Conservation (phyloP, 2,113 vertebrate genomes). For the Serilophus lunatus region DNA sequence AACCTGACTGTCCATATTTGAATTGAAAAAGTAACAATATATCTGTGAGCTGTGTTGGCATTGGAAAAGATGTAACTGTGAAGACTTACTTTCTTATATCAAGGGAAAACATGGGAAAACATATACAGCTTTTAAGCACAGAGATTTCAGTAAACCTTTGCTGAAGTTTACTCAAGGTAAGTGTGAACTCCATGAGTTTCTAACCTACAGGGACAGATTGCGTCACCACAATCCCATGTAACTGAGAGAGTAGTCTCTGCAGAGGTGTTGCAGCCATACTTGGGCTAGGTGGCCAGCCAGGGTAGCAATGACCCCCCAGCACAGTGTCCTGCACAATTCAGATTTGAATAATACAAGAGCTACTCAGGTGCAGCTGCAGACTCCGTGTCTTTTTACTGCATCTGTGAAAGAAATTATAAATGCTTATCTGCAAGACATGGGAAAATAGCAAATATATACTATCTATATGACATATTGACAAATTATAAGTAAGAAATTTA, state of each 20-base stretch:
- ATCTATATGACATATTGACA: not conserved
- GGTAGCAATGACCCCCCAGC: rapidly evolving
- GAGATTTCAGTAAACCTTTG: not conserved
- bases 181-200: not conserved
- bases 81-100: not conserved
- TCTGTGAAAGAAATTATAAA: not conserved
- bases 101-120: not conserved
- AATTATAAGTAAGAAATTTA: not conserved
- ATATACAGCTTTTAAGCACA: not conserved
- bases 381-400: not conserved
- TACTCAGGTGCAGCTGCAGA: not conserved
- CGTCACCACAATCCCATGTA: not conserved
- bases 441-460: not conserved
- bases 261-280: not conserved
- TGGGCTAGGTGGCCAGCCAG: no score
- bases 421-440: not conserved
- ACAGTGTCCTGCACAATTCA: rapidly evolving
- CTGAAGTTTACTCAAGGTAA: not conserved
- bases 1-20: not conserved
- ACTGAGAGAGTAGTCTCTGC: not conserved
- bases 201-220: not conserved
- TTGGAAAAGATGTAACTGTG: not conserved
- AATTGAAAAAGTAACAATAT: not conserved
- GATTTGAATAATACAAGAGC: rapidly evolving
- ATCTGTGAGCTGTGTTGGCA: not conserved